phyloP scores from a whole-genome alignment of 2,797 vertebrate species.

The Sebastiscus albofasciatus region DNA sequence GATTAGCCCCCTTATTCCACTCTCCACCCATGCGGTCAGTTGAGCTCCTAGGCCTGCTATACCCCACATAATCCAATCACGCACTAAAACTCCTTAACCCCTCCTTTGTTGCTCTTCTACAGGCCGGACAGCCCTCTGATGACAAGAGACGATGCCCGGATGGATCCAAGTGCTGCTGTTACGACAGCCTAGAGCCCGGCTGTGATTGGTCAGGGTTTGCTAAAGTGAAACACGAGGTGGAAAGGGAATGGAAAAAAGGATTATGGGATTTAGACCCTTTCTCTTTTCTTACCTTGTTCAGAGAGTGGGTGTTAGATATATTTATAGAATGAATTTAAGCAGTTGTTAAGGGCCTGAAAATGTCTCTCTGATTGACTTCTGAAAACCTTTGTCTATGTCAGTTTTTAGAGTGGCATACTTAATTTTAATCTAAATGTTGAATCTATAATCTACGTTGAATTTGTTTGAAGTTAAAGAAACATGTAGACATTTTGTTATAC shows the following conservation, averaged over 20 bases:
- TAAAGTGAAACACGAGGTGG: conserved; percentile 27
- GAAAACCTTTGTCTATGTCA: background rate
- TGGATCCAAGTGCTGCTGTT: conserved; percentile 66
- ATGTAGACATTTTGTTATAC: background rate
- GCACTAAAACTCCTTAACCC: conserved; percentile 53
- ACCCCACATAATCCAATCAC: conserved; percentile 58
- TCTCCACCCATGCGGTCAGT: background rate
- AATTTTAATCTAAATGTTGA: background rate
- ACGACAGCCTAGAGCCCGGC: conserved; percentile 54
- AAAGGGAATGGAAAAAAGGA: conserved; percentile 8
- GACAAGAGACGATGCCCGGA: conserved; percentile 48
- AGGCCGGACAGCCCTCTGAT: conserved; percentile 73
- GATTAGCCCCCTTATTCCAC: conserved; percentile 52
- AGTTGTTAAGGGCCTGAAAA: background rate
- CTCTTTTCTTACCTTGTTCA: background rate
- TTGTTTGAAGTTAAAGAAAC: background rate
- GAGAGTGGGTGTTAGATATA: background rate
- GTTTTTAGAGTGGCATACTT: background rate
- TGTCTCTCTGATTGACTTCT: background rate
- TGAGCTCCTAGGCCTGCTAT: conserved; percentile 49
- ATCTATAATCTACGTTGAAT: background rate
- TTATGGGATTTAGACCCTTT: conserved; percentile 39
- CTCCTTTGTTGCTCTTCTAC: conserved; percentile 61
- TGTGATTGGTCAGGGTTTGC: conserved; percentile 76
- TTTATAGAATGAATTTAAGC: background rate